Evolutionary conservation across 1,140 invertebrate genomes (phyloP).

Genomic region (Heliconius eleuchia): DNA sequence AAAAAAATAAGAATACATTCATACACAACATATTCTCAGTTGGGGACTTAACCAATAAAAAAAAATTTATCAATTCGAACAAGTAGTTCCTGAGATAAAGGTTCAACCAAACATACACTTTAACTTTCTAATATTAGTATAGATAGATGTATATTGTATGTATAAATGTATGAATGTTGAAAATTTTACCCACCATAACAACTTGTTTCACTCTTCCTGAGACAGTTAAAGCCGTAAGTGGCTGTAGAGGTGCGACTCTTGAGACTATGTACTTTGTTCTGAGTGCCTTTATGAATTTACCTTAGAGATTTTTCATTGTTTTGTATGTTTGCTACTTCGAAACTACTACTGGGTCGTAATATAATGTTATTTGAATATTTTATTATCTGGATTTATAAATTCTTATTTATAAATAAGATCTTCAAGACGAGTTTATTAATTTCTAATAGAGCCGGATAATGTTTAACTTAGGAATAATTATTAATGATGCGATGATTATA

Average conservation of each 20-base stretch:
- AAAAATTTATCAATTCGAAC: too few species aligned
- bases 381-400: too few species aligned
- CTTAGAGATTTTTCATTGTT: constrained; percentile 15
- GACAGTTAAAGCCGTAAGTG: constrained; percentile 25
- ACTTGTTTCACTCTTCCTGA: constrained; percentile 20
- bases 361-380: not conserved
- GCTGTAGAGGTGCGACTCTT: constrained; percentile 21
- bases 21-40: too few species aligned
- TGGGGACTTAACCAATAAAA: too few species aligned
- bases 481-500: too few species aligned
- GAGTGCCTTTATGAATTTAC: constrained; percentile 26
- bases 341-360: not conserved
- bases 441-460: too few species aligned
- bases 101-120: not conserved
- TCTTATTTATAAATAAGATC: too few species aligned
- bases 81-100: too few species aligned
- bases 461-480: too few species aligned
- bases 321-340: not conserved
- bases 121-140: too few species aligned
- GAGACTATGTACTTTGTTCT: constrained; percentile 27
- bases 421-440: too few species aligned
- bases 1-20: too few species aligned
- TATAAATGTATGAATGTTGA: not conserved
- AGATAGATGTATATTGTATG: not conserved
- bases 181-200: not conserved